Evolutionary conservation across 1,140 invertebrate genomes (phyloP).

Genomic region (Planococcus citri): DNA sequence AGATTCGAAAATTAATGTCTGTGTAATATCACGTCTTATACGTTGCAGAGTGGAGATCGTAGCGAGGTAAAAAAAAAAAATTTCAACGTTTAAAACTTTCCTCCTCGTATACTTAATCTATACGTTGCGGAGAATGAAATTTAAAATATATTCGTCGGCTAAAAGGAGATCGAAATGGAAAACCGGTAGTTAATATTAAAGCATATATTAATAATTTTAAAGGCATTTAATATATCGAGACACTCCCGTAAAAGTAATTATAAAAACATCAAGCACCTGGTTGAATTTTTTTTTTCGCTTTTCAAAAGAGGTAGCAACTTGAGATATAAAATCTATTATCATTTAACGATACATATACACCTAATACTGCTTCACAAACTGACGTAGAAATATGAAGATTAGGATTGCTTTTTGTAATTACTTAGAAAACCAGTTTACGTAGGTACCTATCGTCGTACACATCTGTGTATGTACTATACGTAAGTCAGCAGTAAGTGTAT

Average conservation of each 20-base stretch:
- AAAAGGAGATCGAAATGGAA: background rate
- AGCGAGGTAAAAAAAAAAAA: no score
- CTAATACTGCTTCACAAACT: background rate
- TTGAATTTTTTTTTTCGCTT: background rate
- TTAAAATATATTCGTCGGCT: background rate
- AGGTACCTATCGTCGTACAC: no score
- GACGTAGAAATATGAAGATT: slow-evolving; percentile 7
- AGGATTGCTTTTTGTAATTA: slow-evolving; percentile 7
- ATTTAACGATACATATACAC: slow-evolving; percentile 1
- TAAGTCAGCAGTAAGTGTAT: background rate
- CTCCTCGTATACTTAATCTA: no score
- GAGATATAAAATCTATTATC: background rate
- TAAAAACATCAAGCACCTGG: slow-evolving; percentile 6
- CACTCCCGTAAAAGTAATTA: slow-evolving; percentile 6
- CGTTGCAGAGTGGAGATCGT: no score
- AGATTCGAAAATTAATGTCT: no score
- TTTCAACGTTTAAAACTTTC: background rate
- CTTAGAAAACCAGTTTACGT: slow-evolving; percentile 3
- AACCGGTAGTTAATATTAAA: slow-evolving; percentile 3
- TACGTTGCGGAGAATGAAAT: background rate
- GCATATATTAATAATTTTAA: slow-evolving; percentile 5
- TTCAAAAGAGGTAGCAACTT: background rate
- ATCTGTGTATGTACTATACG: no score
- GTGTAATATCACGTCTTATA: no score
- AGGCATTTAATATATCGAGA: slow-evolving; percentile 7